A percentile compares a stretch with the other conserved stretches of the same genome.
These are phyloP conservation scores for Trissoscelio sp. DNA, from an alignment of 2,888 invertebrate genomes.

Conservation along the genomic window DNA sequence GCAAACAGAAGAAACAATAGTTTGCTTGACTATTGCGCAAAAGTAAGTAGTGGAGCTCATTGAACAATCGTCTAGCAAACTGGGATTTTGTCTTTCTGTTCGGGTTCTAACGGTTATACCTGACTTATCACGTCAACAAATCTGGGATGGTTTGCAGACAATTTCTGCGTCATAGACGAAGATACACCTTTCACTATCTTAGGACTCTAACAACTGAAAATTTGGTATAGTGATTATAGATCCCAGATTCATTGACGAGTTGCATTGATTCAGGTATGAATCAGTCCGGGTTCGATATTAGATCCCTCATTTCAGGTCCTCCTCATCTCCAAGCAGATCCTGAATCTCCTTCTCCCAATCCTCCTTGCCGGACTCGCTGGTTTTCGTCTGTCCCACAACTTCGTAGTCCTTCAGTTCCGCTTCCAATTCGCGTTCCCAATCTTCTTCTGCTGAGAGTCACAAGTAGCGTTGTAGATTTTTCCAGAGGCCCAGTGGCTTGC, in stretches of 20 bases:
- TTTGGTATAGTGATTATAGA: not conserved
- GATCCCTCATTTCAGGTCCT: constrained; percentile 85
- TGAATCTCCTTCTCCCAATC: constrained; percentile 90
- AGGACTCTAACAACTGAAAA: too few species aligned
- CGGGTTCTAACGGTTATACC: not conserved
- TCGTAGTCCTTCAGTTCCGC: constrained; percentile 98
- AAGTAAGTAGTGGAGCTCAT: not conserved
- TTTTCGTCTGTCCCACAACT: constrained; percentile 87
- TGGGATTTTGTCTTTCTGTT: not conserved
- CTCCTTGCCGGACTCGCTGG: constrained; percentile 81
- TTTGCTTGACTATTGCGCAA: constrained; percentile 17
- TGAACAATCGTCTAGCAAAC: constrained; percentile 11
- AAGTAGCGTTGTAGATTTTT: constrained; percentile 81
- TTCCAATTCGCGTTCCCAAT: constrained; percentile 98
- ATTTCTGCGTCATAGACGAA: too few species aligned
- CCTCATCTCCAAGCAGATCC: constrained; percentile 87
- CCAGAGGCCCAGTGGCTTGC: constrained; percentile 77
- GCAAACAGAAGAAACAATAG: not conserved
- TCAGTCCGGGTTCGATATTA: constrained; percentile 13
- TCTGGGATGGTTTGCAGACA: too few species aligned
- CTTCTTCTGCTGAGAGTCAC: constrained; percentile 88
- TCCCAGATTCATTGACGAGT: constrained; percentile 14
- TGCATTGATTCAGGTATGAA: not conserved
- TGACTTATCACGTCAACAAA: not conserved
- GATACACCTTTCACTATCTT: too few species aligned